Percentiles rank a stretch among this genome's conserved stretches.
phyloP scores from a whole-genome alignment of 1,140 invertebrate genomes.

The Ctenoplectra terminalis region DNA sequence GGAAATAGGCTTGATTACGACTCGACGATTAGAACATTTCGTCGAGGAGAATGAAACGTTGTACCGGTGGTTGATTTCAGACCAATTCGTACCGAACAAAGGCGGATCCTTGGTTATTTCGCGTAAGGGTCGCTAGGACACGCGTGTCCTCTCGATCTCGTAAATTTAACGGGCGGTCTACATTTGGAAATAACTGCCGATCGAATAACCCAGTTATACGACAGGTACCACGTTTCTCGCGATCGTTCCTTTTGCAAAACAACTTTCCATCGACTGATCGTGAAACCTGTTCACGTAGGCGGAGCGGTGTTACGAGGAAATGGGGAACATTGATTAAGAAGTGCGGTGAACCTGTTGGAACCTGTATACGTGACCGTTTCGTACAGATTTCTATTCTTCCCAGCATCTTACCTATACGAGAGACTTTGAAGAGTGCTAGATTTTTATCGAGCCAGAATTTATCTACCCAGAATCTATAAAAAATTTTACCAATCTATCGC shows the following conservation, averaged over 20 bases:
- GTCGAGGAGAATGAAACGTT: too few species aligned
- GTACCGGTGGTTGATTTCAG: slow-evolving; percentile 31
- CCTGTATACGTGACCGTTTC: too few species aligned
- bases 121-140: slow-evolving; percentile 13
- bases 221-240: slow-evolving; percentile 31
- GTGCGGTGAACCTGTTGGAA: background rate
- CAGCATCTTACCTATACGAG: too few species aligned
- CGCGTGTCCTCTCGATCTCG: slow-evolving; percentile 21
- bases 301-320: background rate
- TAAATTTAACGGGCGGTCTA: slow-evolving; percentile 51
- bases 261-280: slow-evolving; percentile 25
- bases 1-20: too few species aligned
- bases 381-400: too few species aligned
- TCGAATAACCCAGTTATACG: slow-evolving; percentile 48
- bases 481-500: too few species aligned
- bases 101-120: background rate
- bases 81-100: background rate
- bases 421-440: too few species aligned
- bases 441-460: too few species aligned
- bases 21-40: too few species aligned
- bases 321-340: background rate
- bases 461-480: too few species aligned
- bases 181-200: slow-evolving; percentile 7
- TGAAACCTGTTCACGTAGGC: slow-evolving; percentile 10
- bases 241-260: slow-evolving; percentile 20